Evolutionary conservation across 2,113 vertebrate genomes (phyloP).

Genomic region (Coryphaenoides rupestris): DNA sequence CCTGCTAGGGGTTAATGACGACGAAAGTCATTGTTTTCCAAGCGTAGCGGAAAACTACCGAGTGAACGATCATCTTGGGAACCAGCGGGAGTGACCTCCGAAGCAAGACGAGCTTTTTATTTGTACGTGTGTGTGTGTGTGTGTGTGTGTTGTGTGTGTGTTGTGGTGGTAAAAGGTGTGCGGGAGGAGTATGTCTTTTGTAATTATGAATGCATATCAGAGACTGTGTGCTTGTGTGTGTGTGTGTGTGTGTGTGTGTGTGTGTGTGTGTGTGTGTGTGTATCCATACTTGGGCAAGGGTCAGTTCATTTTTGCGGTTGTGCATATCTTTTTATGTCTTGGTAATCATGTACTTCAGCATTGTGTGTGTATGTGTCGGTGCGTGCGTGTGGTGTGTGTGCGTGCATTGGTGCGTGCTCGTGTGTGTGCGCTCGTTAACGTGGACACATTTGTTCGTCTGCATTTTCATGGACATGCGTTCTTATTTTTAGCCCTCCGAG

Average conservation of each 20-base stretch:
- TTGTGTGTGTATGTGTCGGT: no score
- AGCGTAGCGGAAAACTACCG: constrained; percentile 20
- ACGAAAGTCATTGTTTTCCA: constrained; percentile 20
- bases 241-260: no score
- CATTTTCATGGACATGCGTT: background rate
- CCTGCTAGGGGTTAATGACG: constrained; percentile 21
- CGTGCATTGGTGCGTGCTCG: background rate
- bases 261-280: no score
- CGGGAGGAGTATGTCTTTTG: no score
- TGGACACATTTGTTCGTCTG: background rate
- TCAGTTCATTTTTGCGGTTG: no score
- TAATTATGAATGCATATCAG: no score
- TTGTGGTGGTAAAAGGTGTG: background rate
- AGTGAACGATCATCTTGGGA: constrained; percentile 26
- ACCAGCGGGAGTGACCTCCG: constrained; percentile 37
- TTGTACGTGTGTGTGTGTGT: no score
- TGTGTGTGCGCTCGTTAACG: background rate
- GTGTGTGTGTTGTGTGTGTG: background rate
- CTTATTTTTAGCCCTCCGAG: constrained; percentile 38
- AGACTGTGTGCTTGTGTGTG: no score
- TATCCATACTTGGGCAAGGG: no score
- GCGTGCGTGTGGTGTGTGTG: background rate
- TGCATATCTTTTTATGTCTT: no score
- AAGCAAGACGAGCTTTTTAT: constrained; percentile 2
- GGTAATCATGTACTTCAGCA: no score